These are phyloP conservation scores for Sturmia bella DNA, from an alignment of 2,888 invertebrate species.

Conservation along the genomic window DNA sequence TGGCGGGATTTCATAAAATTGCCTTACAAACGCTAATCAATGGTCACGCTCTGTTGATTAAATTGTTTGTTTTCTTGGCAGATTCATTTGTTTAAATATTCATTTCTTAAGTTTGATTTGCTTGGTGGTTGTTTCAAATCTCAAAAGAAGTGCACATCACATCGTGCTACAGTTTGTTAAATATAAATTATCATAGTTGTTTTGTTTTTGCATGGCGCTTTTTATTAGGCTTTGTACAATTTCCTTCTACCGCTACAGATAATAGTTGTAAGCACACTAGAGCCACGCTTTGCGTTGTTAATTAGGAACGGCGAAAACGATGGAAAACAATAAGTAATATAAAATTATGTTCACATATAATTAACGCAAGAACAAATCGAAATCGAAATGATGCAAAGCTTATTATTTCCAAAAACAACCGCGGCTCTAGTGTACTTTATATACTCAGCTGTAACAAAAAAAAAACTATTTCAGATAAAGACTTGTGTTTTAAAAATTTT, in stretches of 20 bases:
- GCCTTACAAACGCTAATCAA: constrained; percentile 27
- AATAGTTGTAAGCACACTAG: too few relatives aligned
- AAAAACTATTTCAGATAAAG: too few relatives aligned
- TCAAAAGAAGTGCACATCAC: constrained; percentile 63
- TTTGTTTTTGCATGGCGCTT: constrained; percentile 2
- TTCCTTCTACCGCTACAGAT: constrained; percentile 59
- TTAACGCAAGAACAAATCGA: too few relatives aligned
- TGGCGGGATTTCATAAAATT: background rate
- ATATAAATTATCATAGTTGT: constrained; percentile 49
- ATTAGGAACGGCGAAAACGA: too few relatives aligned
- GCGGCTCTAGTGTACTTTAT: too few relatives aligned
- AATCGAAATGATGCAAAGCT: too few relatives aligned
- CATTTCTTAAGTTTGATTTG: constrained; percentile 15
- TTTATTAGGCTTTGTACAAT: constrained; percentile 49
- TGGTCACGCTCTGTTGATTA: constrained; percentile 56
- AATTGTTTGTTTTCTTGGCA: constrained; percentile 5
- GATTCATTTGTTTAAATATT: constrained; percentile 33
- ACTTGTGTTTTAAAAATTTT: too few relatives aligned
- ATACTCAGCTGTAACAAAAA: too few relatives aligned
- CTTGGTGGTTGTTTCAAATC: constrained; percentile 38
- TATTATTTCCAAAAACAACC: too few relatives aligned
- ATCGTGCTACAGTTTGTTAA: constrained; percentile 69
- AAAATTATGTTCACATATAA: too few relatives aligned
- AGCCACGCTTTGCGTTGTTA: too few relatives aligned
- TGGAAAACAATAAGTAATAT: constrained; percentile 34